A percentile compares a stretch with the other conserved stretches of the same genome.
These are phyloP conservation scores for Macrotis lagotis DNA, from an alignment of 2,113 vertebrate species.

Conservation along the genomic window DNA sequence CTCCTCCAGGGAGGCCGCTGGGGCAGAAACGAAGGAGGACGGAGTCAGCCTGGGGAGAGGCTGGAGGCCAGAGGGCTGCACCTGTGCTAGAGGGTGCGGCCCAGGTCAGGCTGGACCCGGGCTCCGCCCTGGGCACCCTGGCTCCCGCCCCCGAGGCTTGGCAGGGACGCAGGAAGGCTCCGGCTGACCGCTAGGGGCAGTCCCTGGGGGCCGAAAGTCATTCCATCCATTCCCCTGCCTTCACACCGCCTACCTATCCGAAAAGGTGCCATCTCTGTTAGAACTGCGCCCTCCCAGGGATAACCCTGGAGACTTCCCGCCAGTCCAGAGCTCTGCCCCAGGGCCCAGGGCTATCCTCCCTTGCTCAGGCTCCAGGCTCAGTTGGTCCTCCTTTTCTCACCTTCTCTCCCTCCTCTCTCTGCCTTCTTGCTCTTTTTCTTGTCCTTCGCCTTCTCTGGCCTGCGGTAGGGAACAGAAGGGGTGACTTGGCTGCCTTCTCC, in stretches of 20 bases:
- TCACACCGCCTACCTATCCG: background rate
- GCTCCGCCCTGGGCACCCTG: background rate
- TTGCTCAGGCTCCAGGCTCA: background rate
- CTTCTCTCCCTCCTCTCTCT: background rate
- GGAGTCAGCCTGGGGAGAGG: slow-evolving; percentile 8
- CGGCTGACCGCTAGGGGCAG: background rate
- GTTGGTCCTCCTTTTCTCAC: background rate
- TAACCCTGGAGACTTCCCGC: background rate
- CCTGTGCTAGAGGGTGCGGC: background rate
- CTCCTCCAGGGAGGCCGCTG: slow-evolving; percentile 17
- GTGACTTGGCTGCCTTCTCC: too few relatives aligned
- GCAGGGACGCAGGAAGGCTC: background rate
- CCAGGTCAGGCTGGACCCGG: background rate
- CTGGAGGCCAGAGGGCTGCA: slow-evolving; percentile 25
- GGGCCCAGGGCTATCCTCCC: background rate
- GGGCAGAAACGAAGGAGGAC: background rate
- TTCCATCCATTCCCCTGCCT: background rate
- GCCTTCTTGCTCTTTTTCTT: background rate
- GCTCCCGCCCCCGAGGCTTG: background rate
- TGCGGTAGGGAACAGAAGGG: background rate
- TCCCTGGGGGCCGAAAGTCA: too few relatives aligned
- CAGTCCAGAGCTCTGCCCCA: background rate
- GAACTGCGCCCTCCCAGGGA: background rate
- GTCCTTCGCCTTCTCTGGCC: background rate
- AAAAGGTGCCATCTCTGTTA: background rate